Percentiles rank a stretch among this genome's conserved stretches.
phyloP scores from a whole-genome alignment of 2,888 invertebrate species.

The Capitulum mitella region DNA sequence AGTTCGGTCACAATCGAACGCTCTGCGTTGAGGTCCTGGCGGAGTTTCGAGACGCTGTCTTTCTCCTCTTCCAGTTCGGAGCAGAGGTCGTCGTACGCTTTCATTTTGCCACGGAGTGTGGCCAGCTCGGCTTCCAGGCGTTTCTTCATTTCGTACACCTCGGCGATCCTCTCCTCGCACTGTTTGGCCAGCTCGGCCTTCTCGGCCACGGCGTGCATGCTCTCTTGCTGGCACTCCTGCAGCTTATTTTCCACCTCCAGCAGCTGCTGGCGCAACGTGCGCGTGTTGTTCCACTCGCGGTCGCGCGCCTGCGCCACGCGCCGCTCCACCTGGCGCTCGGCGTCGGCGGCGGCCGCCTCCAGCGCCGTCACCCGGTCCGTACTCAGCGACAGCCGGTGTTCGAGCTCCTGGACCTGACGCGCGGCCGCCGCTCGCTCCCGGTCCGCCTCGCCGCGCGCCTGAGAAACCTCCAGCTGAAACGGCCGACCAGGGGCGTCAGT shows the following conservation, averaged over 20 bases:
- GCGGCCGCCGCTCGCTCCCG: slow-evolving; percentile 5
- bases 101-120: not conserved
- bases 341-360: slow-evolving; percentile 6
- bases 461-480: slow-evolving; percentile 6
- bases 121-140: not conserved
- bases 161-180: not conserved
- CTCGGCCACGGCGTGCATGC: slow-evolving; percentile 8
- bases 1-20: not conserved
- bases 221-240: slow-evolving; percentile 12
- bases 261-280: slow-evolving; percentile 11
- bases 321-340: not conserved
- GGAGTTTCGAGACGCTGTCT: not conserved
- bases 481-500: too few species aligned
- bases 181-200: slow-evolving; percentile 11
- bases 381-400: not conserved
- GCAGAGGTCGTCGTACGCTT: not conserved
- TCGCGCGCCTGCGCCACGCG: slow-evolving; percentile 20
- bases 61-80: not conserved
- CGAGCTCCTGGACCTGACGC: not conserved
- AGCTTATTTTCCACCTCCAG: slow-evolving; percentile 13
- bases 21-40: slow-evolving; percentile 11
- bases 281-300: slow-evolving; percentile 19
- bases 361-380: not conserved
- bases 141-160: slow-evolving; percentile 7
- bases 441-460: not conserved